Conservation (phyloP, 2,797 vertebrate species). For the Urophycis tenuis region DNA sequence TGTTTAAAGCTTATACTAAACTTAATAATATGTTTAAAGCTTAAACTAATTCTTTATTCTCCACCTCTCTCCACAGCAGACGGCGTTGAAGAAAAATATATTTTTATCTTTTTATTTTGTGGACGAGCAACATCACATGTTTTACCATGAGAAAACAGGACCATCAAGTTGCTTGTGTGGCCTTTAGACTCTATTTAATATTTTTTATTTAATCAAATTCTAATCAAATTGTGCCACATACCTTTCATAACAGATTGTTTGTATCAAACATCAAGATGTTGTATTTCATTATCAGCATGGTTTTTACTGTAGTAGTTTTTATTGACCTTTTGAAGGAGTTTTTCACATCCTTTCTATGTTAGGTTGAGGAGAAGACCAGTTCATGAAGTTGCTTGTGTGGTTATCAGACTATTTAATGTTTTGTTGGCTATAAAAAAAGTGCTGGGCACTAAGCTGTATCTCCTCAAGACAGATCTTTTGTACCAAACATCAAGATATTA, state of each 20-base stretch:
- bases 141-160: neutral
- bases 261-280: slow-evolving; percentile 43
- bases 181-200: neutral
- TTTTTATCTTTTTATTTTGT: no score
- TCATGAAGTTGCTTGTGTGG: neutral
- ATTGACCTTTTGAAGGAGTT: no score
- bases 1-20: neutral
- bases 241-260: slow-evolving; percentile 8
- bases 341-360: no score
- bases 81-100: slow-evolving; percentile 35
- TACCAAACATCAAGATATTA: slow-evolving; percentile 48
- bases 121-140: neutral
- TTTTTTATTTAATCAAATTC: no score
- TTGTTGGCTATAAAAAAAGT: neutral
- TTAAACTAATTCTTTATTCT: slow-evolving; percentile 22
- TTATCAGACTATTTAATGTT: neutral
- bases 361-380: neutral
- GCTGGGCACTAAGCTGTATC: neutral
- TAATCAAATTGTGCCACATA: no score
- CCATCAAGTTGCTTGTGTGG: neutral
- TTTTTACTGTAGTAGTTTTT: no score
- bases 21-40: no score
- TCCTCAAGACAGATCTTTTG: slow-evolving; percentile 22
- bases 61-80: slow-evolving; percentile 35
- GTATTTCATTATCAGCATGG: slow-evolving; percentile 16